Base-by-base conservation (phyloP, 92 coral and sea anemone genomes). In the Palythoa grandiflora region DNA sequence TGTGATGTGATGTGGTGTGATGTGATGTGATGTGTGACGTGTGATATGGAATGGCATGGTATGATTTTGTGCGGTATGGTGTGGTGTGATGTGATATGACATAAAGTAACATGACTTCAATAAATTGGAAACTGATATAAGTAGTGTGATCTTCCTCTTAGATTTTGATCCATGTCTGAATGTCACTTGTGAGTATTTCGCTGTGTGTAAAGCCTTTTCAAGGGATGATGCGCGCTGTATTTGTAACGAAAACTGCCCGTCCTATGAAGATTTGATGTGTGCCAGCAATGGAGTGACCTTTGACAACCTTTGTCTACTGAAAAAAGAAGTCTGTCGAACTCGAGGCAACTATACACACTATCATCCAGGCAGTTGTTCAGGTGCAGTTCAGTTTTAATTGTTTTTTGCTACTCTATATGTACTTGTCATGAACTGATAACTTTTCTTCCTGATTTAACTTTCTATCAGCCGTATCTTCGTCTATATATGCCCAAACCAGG, bases 111-210 rank as follows among this genome's bases (percentile, higher is more conserved):
- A 2, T 3, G 50, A 44, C 7, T 44, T 44, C 16, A 0, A 59
- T 14, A 14, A 59, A 59, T 14, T 11, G 16, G 65, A 59, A 59
- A 10, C 20, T 59, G 19, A 15, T 59, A n/a, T 59, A 38, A 19
- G 0, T 35, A 68, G 13, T 68, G 73, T 35, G 36, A 9, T n/a
- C 36, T 68, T 8, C 38, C n/a, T 68, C n/a, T 10, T 68, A 88
- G 91, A 88, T 68, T 71, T 88, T 28, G 88, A 88, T 48, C 91
- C 91, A 8, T 88, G 91, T 60, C 74, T 74, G 60, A 81, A 88
- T 39, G 71, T 72, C 9, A 71, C 91, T 0, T 88, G 91, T 66
- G 80, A 65, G n/a, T 72, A 88, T 68, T 88, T 80, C 83, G 91
- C 55, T 55, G 38, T 73, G 54, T 89, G 91, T 65, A 66, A 83